Evolutionary conservation across 2,888 invertebrate species (phyloP), one percentile per base, ranked within the genome.

Genomic region (Latrodectus hesperus): DNA sequence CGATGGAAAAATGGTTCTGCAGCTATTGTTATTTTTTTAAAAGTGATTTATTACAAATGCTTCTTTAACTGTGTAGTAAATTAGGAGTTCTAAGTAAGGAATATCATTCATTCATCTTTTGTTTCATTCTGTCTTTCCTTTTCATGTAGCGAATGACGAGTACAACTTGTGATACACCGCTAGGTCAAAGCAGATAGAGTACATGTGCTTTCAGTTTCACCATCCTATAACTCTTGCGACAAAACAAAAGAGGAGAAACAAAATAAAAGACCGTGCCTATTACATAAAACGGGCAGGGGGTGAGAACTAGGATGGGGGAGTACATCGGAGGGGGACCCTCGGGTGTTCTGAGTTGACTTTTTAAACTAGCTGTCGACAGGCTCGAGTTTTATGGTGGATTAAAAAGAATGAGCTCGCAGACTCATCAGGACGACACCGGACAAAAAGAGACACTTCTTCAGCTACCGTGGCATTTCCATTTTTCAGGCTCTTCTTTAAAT

Each of bases 351-450:
- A 60, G 60, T 60, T 60, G 14, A 60, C 14, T 16, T 60, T 60
- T 60, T 60, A 60, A 60, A n/a, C 60, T 60, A 60, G 60, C n/a
- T 60, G 60, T 16, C n/a, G 60, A 60, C 60, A 60, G n/a, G 60
- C 60, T 60, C 11, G 60, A 60, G 60, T 60, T 60, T 38, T 60
- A n/a, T 60, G 60, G 60, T 11, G 11, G 60, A 60, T 12, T 16
- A 60, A 60, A 60, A 60, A 60, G n/a, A n/a, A 60, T 60, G 60
- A 38, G 60, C 60, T 60, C 60, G n/a, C 14, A 60, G n/a, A 6
- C 60, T 60, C 60, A 60, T 60, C 60, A 60, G n/a, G 60, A n/a
- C 60, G 14, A n/a, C n/a, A 16, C 6, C 12, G n/a, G 60, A 60
- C 60, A 60, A 60, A 12, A 60, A 60, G 14, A n/a, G 60, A 60